These are phyloP conservation scores for Diogma glabrata DNA, from an alignment of 2,888 invertebrate species.

Conservation along the genomic window DNA sequence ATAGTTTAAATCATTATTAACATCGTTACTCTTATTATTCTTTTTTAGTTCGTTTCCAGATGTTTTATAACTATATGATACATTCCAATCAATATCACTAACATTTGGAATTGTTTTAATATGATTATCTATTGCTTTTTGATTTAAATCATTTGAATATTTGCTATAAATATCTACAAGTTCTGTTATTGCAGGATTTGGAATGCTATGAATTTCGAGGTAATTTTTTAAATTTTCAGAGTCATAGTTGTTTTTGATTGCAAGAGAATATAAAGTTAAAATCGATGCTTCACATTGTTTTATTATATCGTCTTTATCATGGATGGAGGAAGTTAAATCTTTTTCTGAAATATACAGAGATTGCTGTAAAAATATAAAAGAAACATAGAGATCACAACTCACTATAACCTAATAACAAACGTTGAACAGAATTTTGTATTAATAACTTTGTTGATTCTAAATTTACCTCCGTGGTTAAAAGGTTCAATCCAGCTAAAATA, in stretches of 20 bases:
- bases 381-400: background rate
- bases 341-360: slow-evolving; percentile 1
- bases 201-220: slow-evolving; percentile 26
- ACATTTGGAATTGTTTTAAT: slow-evolving; percentile 30
- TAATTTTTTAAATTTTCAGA: slow-evolving; percentile 25
- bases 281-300: slow-evolving; percentile 36
- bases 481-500: slow-evolving; percentile 29
- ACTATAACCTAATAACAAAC: background rate
- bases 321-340: background rate
- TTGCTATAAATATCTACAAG: slow-evolving; percentile 28
- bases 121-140: background rate
- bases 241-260: slow-evolving; percentile 30
- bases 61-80: slow-evolving; percentile 32
- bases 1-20: slow-evolving; percentile 29
- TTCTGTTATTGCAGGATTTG: slow-evolving; percentile 26
- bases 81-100: slow-evolving; percentile 34
- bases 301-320: slow-evolving; percentile 1
- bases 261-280: slow-evolving; percentile 28
- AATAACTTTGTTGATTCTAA: slow-evolving; percentile 29
- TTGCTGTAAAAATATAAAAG: background rate
- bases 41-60: slow-evolving; percentile 21
- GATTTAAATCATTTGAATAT: slow-evolving; percentile 17
- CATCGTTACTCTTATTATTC: no score
- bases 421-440: slow-evolving; percentile 31
- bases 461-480: slow-evolving; percentile 27